Evolutionary conservation across 2,113 vertebrate genomes (phyloP).

Genomic region (Toxotes jaculatrix): DNA sequence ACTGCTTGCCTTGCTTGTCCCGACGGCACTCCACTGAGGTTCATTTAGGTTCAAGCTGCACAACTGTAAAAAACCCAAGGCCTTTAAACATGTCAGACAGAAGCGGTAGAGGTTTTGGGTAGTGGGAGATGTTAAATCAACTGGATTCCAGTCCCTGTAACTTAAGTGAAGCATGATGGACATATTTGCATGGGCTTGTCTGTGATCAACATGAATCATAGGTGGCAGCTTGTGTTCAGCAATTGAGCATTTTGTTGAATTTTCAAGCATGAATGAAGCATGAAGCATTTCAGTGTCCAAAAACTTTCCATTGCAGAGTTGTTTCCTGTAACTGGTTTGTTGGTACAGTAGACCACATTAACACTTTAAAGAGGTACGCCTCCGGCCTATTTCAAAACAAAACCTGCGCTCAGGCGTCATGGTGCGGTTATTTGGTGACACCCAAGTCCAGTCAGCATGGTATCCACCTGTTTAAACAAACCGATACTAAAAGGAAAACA

Average conservation of each 20-base stretch:
- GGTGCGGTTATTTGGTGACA: constrained; percentile 35
- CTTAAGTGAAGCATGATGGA: not conserved
- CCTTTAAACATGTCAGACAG: not conserved
- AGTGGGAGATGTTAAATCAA: not conserved
- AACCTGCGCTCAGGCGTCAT: not conserved
- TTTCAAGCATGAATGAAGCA: not conserved
- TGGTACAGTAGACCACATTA: not conserved
- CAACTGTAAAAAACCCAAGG: not conserved
- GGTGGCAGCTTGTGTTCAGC: no score
- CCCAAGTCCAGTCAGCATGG: not conserved
- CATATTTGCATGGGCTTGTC: constrained; percentile 11
- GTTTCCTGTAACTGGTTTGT: not conserved
- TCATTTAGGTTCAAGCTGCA: not conserved
- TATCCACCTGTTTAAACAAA: constrained; percentile 43
- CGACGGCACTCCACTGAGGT: not conserved
- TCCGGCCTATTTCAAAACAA: constrained; percentile 1
- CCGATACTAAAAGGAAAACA: not conserved
- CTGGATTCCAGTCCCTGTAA: not conserved
- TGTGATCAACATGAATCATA: not conserved
- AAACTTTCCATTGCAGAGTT: not conserved
- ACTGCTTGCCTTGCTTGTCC: no score
- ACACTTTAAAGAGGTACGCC: not conserved
- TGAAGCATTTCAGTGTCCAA: not conserved
- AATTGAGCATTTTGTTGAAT: not conserved
- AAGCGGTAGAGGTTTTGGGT: not conserved